Conservation (phyloP, 2,888 invertebrate genomes). For the Pyrochroa serraticornis region DNA sequence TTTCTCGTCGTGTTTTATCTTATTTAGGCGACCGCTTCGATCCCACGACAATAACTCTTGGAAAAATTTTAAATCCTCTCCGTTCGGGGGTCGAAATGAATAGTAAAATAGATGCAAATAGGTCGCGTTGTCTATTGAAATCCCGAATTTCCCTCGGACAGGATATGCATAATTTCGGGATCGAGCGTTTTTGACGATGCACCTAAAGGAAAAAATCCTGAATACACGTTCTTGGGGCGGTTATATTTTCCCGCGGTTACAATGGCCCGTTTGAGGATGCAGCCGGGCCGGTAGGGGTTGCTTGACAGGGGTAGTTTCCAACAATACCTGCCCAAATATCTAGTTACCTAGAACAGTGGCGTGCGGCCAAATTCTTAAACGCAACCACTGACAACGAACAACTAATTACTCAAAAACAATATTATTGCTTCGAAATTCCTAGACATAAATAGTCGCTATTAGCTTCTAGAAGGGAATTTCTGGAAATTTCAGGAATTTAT, state of each 20-base stretch:
- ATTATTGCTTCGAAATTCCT: too few species aligned
- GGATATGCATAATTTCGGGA: conserved; percentile 5
- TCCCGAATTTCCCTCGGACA: conserved; percentile 14
- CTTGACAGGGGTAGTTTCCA: conserved; percentile 38
- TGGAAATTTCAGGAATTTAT: too few species aligned
- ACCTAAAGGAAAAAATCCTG: conserved; percentile 15
- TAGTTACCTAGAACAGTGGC: conserved; percentile 43
- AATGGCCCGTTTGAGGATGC: conserved; percentile 50
- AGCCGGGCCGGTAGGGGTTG: conserved; percentile 44
- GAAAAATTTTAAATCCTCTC: too few species aligned
- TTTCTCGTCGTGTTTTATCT: not conserved
- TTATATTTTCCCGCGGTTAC: conserved; percentile 47
- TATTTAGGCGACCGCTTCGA: too few species aligned
- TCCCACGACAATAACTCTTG: too few species aligned
- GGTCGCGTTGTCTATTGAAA: not conserved
- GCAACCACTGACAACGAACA: not conserved
- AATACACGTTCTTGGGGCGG: conserved; percentile 29
- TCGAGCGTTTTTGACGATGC: conserved; percentile 11
- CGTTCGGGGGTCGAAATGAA: too few species aligned
- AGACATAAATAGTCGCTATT: too few species aligned
- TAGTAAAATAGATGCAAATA: too few species aligned
- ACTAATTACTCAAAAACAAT: too few species aligned
- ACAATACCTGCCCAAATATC: conserved; percentile 44
- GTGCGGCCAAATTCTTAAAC: conserved; percentile 23
- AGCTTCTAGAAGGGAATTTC: too few species aligned